phyloP scores from a whole-genome alignment of 2,113 vertebrate genomes.

The Cygnus atratus region DNA sequence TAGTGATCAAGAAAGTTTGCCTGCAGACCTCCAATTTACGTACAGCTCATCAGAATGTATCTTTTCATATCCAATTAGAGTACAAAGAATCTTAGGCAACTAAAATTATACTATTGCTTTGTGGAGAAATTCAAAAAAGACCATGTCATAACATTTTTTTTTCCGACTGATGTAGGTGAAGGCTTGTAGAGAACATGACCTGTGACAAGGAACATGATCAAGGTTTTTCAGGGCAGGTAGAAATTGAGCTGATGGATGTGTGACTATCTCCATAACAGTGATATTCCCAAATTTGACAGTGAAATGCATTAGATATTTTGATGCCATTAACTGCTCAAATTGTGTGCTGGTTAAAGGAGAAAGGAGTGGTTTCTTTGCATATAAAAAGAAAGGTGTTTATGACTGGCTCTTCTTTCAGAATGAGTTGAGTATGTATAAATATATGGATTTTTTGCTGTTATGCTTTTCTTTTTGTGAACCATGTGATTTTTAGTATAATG shows the following conservation, averaged over 20 bases:
- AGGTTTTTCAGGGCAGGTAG: not conserved
- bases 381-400: not conserved
- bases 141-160: not conserved
- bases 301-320: not conserved
- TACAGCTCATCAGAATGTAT: not conserved
- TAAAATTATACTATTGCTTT: not conserved
- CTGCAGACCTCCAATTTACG: not conserved
- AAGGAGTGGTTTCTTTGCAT: not conserved
- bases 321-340: not conserved
- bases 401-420: not conserved
- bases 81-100: not conserved
- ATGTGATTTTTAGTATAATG: not conserved
- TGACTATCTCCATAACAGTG: not conserved
- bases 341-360: not conserved
- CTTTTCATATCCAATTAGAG: conserved; percentile 15
- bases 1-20: conserved; percentile 22
- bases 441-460: not conserved
- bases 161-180: not conserved
- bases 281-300: not conserved
- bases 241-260: not conserved
- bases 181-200: not conserved
- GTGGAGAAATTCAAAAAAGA: not conserved
- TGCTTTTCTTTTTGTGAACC: not conserved
- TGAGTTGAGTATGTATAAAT: not conserved
- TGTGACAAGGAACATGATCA: rapidly evolving